These are phyloP conservation scores for Limnephilus marmoratus DNA, from an alignment of 2,888 invertebrate genomes.

Conservation along the genomic window DNA sequence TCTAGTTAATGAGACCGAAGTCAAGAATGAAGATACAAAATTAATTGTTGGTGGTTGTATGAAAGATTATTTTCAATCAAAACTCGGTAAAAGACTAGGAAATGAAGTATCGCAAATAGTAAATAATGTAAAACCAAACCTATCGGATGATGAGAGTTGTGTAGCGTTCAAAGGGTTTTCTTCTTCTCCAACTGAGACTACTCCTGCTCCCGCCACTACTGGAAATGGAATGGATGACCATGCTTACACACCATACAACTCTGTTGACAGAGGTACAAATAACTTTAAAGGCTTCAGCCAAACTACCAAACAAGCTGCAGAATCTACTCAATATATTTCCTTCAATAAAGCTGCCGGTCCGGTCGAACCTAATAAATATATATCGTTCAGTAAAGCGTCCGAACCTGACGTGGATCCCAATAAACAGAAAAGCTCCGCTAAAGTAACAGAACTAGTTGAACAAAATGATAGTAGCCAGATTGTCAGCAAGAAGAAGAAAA, in stretches of 20 bases:
- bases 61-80: constrained; percentile 85
- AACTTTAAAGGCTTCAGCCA: background rate
- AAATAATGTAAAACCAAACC: constrained; percentile 68
- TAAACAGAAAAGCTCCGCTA: too few species aligned
- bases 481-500: constrained; percentile 59
- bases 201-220: background rate
- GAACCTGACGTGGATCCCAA: background rate
- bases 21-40: constrained; percentile 68
- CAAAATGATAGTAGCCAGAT: background rate
- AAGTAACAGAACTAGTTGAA: too few species aligned
- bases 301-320: constrained; percentile 65
- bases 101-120: constrained; percentile 35
- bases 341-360: background rate
- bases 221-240: background rate
- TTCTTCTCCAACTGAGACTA: constrained; percentile 54
- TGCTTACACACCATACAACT: background rate
- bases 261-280: background rate
- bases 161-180: constrained; percentile 71
- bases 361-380: constrained; percentile 68
- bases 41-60: constrained; percentile 82
- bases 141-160: constrained; percentile 68
- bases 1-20: constrained; percentile 67
- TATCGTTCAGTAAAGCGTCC: background rate
- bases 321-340: constrained; percentile 66
- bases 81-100: constrained; percentile 68